A percentile compares a stretch with the other conserved stretches of the same genome.
Conservation (phyloP, 2,888 invertebrate genomes). For the Thymelicus sylvestris region DNA sequence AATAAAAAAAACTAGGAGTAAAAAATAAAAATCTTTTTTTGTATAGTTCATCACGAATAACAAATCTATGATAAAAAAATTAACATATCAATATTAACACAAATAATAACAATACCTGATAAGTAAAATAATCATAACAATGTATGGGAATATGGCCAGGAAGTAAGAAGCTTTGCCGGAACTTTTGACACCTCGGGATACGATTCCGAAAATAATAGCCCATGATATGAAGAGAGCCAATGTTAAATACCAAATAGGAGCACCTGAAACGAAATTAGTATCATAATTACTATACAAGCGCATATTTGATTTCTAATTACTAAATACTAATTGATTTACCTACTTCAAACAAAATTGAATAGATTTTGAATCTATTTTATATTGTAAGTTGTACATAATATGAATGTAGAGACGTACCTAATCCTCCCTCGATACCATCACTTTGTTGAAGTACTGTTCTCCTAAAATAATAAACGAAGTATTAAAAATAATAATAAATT, state of each 20-base stretch:
- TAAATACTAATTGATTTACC: too few species aligned
- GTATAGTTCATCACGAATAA: too few species aligned
- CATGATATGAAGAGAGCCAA: slow-evolving; percentile 88
- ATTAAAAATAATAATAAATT: too few species aligned
- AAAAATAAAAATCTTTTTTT: too few species aligned
- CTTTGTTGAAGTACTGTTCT: slow-evolving; percentile 48
- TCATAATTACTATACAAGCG: not conserved
- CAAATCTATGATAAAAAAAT: not conserved
- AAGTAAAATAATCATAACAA: slow-evolving; percentile 89
- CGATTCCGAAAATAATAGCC: slow-evolving; percentile 88
- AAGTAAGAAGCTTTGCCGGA: slow-evolving; percentile 94
- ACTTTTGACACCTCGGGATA: slow-evolving; percentile 90
- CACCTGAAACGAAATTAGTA: slow-evolving; percentile 58
- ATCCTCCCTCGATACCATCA: slow-evolving; percentile 49
- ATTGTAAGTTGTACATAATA: too few species aligned
- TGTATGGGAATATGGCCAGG: slow-evolving; percentile 93
- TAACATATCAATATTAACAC: not conserved
- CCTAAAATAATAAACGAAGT: slow-evolving; percentile 38
- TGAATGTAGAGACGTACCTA: slow-evolving; percentile 42
- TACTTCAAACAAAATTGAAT: too few species aligned
- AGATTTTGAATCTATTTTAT: too few species aligned
- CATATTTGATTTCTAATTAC: not conserved
- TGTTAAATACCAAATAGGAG: slow-evolving; percentile 88
- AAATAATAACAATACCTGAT: slow-evolving; percentile 74
- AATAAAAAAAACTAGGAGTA: too few species aligned